Conservation (phyloP, 2,797 vertebrate species). For the Apodemus agrarius region DNA sequence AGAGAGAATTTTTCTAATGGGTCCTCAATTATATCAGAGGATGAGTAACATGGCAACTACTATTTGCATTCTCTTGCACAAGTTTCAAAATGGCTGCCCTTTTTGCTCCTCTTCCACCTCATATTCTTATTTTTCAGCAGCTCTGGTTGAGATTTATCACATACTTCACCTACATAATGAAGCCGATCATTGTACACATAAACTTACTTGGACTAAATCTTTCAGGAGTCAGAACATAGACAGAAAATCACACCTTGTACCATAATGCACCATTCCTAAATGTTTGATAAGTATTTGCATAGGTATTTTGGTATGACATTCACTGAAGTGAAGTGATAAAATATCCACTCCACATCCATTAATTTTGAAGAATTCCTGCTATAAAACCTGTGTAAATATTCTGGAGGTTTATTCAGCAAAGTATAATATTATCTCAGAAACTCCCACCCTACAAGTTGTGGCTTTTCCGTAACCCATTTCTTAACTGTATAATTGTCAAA, state of each 20-base stretch:
- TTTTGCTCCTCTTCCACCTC: neutral
- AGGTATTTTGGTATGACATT: conserved; percentile 98
- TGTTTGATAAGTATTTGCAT: conserved; percentile 96
- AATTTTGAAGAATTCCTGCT: conserved; percentile 97
- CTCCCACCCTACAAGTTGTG: conserved; percentile 99
- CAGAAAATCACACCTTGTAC: conserved; percentile 97
- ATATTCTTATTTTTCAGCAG: neutral
- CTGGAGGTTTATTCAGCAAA: conserved; percentile 98
- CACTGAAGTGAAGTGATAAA: conserved; percentile 97
- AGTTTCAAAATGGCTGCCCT: neutral
- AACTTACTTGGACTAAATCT: neutral
- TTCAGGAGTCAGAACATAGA: conserved; percentile 98
- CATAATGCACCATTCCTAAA: conserved; percentile 94
- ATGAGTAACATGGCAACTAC: too few relatives aligned
- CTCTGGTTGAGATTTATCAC: neutral
- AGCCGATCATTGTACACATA: too few relatives aligned
- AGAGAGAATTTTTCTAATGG: neutral
- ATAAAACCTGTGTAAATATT: conserved; percentile 99
- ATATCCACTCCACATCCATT: conserved; percentile 95
- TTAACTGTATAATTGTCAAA: conserved; percentile 97
- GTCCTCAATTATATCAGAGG: neutral
- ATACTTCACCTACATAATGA: neutral
- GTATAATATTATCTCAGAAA: conserved; percentile 99
- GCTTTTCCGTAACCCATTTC: conserved; percentile 99
- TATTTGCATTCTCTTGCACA: neutral